phyloP scores from a whole-genome alignment of 2,888 invertebrate species.

The Habroteleia sp. region DNA sequence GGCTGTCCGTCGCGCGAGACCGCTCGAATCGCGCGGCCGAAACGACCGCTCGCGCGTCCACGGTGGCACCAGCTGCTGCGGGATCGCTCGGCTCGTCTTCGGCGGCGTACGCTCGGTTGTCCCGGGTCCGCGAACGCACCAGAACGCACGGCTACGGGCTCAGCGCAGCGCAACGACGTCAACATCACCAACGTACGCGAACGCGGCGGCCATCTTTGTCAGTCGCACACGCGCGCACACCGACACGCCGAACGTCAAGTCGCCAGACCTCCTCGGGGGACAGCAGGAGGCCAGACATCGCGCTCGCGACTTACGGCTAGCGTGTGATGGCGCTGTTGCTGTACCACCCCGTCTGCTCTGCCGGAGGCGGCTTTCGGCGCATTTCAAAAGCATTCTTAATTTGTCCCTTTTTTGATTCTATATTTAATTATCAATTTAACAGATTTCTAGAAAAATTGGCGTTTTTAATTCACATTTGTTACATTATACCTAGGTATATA shows the following conservation, averaged over 20 bases:
- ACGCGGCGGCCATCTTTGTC: slow-evolving; percentile 80
- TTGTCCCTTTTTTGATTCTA: too few relatives aligned
- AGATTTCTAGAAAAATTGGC: too few relatives aligned
- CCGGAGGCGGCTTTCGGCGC: too few relatives aligned
- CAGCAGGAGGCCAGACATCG: slow-evolving; percentile 41
- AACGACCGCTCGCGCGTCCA: slow-evolving; percentile 63
- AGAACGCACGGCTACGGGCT: slow-evolving; percentile 74
- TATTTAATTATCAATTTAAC: too few relatives aligned
- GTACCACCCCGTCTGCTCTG: too few relatives aligned
- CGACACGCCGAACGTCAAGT: slow-evolving; percentile 58
- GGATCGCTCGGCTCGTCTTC: slow-evolving; percentile 10
- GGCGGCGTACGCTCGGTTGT: slow-evolving; percentile 64
- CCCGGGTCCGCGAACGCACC: slow-evolving; percentile 72
- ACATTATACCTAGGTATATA: too few relatives aligned
- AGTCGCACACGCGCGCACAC: slow-evolving; percentile 64
- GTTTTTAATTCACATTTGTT: too few relatives aligned
- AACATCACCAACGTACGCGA: slow-evolving; percentile 80
- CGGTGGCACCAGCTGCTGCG: slow-evolving; percentile 39
- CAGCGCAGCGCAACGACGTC: slow-evolving; percentile 75
- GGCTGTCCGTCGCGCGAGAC: slow-evolving; percentile 11
- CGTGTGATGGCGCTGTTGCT: too few relatives aligned
- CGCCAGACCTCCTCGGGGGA: slow-evolving; percentile 29
- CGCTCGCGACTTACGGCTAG: too few relatives aligned
- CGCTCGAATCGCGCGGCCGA: slow-evolving; percentile 29
- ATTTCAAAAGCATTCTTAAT: too few relatives aligned